Percentiles rank a stretch among this genome's conserved stretches.
Evolutionary conservation across 1,140 invertebrate species (phyloP).

Genomic region (Diorhabda sublineata): DNA sequence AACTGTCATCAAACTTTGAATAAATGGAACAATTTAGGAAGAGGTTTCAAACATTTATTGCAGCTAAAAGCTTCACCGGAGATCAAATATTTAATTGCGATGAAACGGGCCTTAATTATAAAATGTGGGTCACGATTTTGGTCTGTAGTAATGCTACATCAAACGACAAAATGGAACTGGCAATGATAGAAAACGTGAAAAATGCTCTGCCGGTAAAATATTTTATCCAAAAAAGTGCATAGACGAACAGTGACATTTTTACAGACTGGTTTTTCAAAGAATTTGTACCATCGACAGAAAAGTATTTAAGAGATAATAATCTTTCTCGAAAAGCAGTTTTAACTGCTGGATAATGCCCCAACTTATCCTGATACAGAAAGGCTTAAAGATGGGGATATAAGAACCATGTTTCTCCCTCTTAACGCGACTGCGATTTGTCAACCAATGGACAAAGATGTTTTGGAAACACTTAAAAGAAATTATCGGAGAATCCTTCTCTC

Average conservation of each 20-base stretch:
- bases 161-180: too few relatives aligned
- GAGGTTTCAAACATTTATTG: too few relatives aligned
- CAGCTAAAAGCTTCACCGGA: too few relatives aligned
- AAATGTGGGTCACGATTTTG: too few relatives aligned
- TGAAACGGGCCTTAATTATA: too few relatives aligned
- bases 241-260: conserved; percentile 45
- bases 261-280: conserved; percentile 42
- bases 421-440: conserved; percentile 44
- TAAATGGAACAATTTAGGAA: too few relatives aligned
- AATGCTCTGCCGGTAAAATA: conserved; percentile 43
- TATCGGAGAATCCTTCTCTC: too few relatives aligned
- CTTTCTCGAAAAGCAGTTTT: conserved; percentile 45
- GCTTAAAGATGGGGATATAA: conserved; percentile 34
- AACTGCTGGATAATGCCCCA: conserved; percentile 43
- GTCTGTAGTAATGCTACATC: too few relatives aligned
- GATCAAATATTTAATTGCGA: too few relatives aligned
- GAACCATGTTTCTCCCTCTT: conserved; percentile 10
- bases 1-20: too few relatives aligned
- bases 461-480: too few relatives aligned
- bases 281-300: conserved; percentile 42
- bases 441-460: conserved; percentile 38
- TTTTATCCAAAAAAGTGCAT: conserved; percentile 37
- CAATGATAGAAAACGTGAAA: conserved; percentile 42
- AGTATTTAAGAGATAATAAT: conserved; percentile 42
- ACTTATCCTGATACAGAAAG: conserved; percentile 9